Evolutionary conservation across 2,888 invertebrate genomes (phyloP).

Genomic region (Agonopterix arenella): DNA sequence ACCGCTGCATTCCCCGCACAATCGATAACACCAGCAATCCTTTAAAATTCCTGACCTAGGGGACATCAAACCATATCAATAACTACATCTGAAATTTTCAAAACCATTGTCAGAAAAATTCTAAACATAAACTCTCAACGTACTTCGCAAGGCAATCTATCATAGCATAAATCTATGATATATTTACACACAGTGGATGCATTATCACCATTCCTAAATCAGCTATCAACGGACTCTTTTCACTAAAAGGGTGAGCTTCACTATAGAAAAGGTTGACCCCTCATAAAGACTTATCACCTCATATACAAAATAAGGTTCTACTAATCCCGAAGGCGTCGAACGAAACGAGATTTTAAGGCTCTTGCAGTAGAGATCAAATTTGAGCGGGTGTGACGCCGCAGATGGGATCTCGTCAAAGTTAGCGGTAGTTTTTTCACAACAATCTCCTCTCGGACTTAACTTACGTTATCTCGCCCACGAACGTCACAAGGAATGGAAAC

Average conservation of each 20-base stretch:
- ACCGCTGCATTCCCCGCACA: slow-evolving; percentile 14
- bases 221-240: slow-evolving; percentile 77
- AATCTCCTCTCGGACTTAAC: slow-evolving; percentile 76
- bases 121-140: slow-evolving; percentile 21
- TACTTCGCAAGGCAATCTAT: slow-evolving; percentile 55
- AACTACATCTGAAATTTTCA: slow-evolving; percentile 6
- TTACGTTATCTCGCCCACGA: slow-evolving; percentile 74
- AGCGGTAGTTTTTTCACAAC: slow-evolving; percentile 75
- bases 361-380: slow-evolving; percentile 48
- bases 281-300: slow-evolving; percentile 78
- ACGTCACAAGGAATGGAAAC: slow-evolving; percentile 73
- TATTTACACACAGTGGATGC: slow-evolving; percentile 72
- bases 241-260: slow-evolving; percentile 75
- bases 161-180: slow-evolving; percentile 72
- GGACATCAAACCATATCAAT: slow-evolving; percentile 15
- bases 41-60: slow-evolving; percentile 37
- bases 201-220: slow-evolving; percentile 75
- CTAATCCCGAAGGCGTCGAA: slow-evolving; percentile 49
- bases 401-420: slow-evolving; percentile 70
- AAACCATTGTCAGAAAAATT: slow-evolving; percentile 24
- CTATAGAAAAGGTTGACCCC: slow-evolving; percentile 77
- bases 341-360: slow-evolving; percentile 39
- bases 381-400: slow-evolving; percentile 26
- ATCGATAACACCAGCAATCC: slow-evolving; percentile 30
- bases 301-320: slow-evolving; percentile 75